phyloP scores from a whole-genome alignment of 1,140 invertebrate species.

The Temnothorax nylanderi region DNA sequence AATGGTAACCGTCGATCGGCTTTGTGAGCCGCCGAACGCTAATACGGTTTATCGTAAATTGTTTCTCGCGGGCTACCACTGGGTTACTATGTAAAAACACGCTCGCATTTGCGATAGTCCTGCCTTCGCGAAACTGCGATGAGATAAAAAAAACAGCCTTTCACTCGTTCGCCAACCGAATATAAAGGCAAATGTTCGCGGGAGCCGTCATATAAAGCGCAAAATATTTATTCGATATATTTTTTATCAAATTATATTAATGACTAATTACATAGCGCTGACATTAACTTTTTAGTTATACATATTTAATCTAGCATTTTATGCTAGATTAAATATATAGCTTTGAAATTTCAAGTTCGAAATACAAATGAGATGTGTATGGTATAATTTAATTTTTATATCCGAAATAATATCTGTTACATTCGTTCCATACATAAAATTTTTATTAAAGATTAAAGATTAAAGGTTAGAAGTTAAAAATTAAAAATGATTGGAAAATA shows the following conservation, averaged over 20 bases:
- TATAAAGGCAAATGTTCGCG: not conserved
- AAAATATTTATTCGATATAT: not conserved
- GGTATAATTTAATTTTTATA: not conserved
- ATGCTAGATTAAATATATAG: too few relatives aligned
- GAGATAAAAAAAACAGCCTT: not conserved
- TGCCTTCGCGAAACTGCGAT: slow-evolving; percentile 13
- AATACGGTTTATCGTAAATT: slow-evolving; percentile 65
- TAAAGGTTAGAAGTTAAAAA: not conserved
- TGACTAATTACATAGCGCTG: not conserved
- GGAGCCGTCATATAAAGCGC: not conserved
- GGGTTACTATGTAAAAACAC: slow-evolving; percentile 37
- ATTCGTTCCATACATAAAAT: not conserved
- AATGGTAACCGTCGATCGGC: slow-evolving; percentile 60
- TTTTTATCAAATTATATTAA: not conserved
- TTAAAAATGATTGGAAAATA: not conserved
- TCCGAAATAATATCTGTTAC: not conserved
- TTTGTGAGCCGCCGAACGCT: slow-evolving; percentile 60
- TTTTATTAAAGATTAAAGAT: not conserved
- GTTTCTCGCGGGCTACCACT: slow-evolving; percentile 37
- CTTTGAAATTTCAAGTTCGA: not conserved
- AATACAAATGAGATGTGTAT: not conserved
- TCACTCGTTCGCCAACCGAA: not conserved
- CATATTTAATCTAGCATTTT: not conserved
- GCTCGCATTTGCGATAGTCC: slow-evolving; percentile 21
- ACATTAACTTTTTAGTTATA: not conserved